Evolutionary conservation across 2,113 vertebrate species (phyloP).

Genomic region (Puntigrus tetrazona): DNA sequence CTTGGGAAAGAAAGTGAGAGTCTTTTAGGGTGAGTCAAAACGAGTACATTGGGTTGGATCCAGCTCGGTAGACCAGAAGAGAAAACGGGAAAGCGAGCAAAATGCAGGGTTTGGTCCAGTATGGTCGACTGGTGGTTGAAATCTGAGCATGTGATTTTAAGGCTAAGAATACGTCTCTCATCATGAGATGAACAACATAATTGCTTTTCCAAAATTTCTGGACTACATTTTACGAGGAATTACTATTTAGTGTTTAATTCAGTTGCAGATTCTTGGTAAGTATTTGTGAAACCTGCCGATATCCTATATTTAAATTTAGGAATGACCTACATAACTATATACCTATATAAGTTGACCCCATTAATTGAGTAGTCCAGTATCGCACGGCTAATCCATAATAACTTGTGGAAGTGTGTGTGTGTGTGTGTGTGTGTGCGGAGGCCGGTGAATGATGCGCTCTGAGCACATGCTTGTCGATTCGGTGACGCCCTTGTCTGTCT

Average conservation of each 20-base stretch:
- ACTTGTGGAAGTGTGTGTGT: conserved; percentile 9
- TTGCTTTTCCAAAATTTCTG: neutral
- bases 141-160: conserved; percentile 26
- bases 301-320: neutral
- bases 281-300: neutral
- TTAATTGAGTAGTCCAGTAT: neutral
- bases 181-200: neutral
- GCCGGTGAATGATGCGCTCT: conserved; percentile 19
- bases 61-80: neutral
- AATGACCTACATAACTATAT: neutral
- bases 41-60: conserved; percentile 14
- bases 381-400: neutral
- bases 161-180: conserved; percentile 19
- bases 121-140: conserved; percentile 16
- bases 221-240: neutral
- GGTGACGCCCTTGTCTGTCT: conserved; percentile 38
- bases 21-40: conserved; percentile 24
- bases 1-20: neutral
- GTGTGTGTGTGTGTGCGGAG: conserved; percentile 11
- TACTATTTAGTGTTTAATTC: neutral
- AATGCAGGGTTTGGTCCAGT: conserved; percentile 26
- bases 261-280: neutral
- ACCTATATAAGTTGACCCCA: neutral
- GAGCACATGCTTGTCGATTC: conserved; percentile 32
- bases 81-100: neutral